Evolutionary conservation across 2,888 invertebrate species (phyloP), one percentile per base, ranked within the genome.

Genomic region (Cryptosula pallasiana): DNA sequence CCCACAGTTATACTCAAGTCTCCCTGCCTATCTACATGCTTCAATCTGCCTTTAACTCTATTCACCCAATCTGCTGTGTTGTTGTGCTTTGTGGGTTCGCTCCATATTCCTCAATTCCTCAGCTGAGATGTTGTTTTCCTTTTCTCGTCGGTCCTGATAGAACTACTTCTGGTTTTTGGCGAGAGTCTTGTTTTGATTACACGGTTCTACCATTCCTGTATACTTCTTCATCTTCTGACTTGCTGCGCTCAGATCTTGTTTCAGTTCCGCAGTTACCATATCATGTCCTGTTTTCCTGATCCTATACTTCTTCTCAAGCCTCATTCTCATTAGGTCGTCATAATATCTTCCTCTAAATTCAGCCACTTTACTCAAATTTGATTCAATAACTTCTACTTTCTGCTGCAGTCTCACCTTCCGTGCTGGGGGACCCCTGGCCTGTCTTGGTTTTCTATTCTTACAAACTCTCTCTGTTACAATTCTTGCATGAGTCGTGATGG

Each of bases 401-500:
- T 57, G 20, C 25, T 57, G 57, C 57, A 23, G 57, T 25, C 25
- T 23, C n/a, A 25, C 25, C 25, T 57, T 57, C 57, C 57, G n/a
- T 57, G 57, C 57, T 57, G 57, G 57, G 20, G n/a, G 5, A n/a
- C n/a, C n/a, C 5, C 57, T 57, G 57, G 3, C 25, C 13, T 45
- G 57, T 57, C 5, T 57, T 5, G 5, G 25, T 57, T 57, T 25
- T 25, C 25, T 25, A 57, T 57, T 57, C 25, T 25, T 57, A 16
- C 57, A 16, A 5, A 25, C 13, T 25, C 23, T 57, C n/a, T 23
- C 57, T 25, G 57, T 25, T 57, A 57, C 25, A 25, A 57, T 13
- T 57, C n/a, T 57, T 57, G 57, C 57, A 57, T 23, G n/a, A 57
- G 57, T 23, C 57, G n/a, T n/a, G 57, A 57, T 57, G 25, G 25